Evolutionary conservation across 2,888 invertebrate species (phyloP).

Genomic region (Empis stercorea): DNA sequence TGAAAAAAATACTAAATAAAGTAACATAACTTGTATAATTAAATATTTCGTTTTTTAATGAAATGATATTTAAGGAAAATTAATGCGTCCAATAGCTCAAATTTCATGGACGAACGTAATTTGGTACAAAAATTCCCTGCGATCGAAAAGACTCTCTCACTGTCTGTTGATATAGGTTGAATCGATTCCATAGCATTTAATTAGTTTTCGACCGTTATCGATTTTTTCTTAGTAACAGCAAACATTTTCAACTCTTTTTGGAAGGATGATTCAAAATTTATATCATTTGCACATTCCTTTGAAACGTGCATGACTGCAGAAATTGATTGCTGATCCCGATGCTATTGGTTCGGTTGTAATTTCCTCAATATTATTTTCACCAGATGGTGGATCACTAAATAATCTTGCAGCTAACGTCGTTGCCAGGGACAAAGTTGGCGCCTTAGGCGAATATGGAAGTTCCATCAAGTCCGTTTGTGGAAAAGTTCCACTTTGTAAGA

Average conservation of each 20-base stretch:
- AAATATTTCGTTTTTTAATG: not conserved
- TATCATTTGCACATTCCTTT: not conserved
- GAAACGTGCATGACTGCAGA: not conserved
- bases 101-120: not conserved
- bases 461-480: not conserved
- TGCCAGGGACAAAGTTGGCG: not conserved
- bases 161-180: not conserved
- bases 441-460: not conserved
- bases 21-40: not conserved
- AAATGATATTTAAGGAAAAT: not conserved
- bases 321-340: conserved; percentile 28
- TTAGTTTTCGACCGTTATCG: not conserved
- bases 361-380: not conserved
- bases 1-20: too few relatives aligned
- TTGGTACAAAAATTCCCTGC: not conserved
- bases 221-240: not conserved
- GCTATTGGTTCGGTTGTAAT: not conserved
- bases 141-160: not conserved
- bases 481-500: not conserved
- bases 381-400: not conserved
- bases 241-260: not conserved
- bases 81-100: not conserved
- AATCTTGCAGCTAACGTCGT: not conserved
- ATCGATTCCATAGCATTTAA: not conserved
- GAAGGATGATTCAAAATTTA: not conserved